A percentile compares a stretch with the other conserved stretches of the same genome.
Evolutionary conservation across 2,797 vertebrate species (phyloP).

Genomic region (Amphiprion clarkii): DNA sequence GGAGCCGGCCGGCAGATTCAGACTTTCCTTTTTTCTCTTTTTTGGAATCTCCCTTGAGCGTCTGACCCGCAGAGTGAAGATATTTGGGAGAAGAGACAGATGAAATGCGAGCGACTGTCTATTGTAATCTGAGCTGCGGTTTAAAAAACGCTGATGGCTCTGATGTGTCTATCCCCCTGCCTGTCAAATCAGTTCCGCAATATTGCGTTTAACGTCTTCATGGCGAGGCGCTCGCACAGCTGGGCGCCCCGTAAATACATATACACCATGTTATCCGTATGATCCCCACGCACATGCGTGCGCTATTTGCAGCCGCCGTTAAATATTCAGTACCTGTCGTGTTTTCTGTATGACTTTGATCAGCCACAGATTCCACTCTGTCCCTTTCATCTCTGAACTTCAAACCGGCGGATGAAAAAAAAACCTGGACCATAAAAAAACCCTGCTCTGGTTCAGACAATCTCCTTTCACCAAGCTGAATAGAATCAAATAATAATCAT

Average conservation of each 20-base stretch:
- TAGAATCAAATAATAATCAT: not conserved
- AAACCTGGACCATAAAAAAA: conserved; percentile 69
- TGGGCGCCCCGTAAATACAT: conserved; percentile 18
- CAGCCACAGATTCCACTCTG: conserved; percentile 75
- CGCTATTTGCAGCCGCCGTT: conserved; percentile 66
- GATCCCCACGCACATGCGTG: conserved; percentile 1
- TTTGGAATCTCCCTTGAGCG: conserved; percentile 50
- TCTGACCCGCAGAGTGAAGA: conserved; percentile 20
- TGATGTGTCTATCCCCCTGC: conserved; percentile 42
- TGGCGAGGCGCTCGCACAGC: not conserved
- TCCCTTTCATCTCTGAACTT: conserved; percentile 83
- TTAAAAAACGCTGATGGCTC: conserved; percentile 47
- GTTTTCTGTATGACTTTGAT: conserved; percentile 82
- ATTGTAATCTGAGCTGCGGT: conserved; percentile 39
- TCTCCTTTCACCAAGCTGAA: conserved; percentile 31
- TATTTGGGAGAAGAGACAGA: conserved; percentile 32
- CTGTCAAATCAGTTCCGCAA: conserved; percentile 59
- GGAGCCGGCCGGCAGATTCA: conserved; percentile 30
- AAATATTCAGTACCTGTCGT: conserved; percentile 82
- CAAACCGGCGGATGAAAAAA: conserved; percentile 65
- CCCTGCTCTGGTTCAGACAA: conserved; percentile 50
- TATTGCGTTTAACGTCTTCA: conserved; percentile 38
- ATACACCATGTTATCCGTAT: not conserved
- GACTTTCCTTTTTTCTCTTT: not conserved
- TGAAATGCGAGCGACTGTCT: conserved; percentile 59